Percentiles rank a stretch among this genome's conserved stretches.
phyloP scores from a whole-genome alignment of 2,888 invertebrate genomes.

The Xylota sylvarum region DNA sequence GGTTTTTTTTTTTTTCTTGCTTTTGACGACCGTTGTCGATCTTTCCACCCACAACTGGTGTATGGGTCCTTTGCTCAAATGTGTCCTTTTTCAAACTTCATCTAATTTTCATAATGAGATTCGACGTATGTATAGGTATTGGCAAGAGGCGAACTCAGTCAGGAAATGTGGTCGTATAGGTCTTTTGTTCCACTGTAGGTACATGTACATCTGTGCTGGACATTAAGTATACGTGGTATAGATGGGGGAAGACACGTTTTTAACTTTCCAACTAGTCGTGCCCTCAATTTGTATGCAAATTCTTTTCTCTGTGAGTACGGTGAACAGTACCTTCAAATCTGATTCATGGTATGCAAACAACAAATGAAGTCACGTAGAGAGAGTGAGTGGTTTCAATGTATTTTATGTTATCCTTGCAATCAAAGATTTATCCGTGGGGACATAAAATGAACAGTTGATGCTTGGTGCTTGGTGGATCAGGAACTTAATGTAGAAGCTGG shows the following conservation, averaged over 20 bases:
- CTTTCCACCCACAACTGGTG: neutral
- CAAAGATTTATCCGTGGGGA: neutral
- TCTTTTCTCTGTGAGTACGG: neutral
- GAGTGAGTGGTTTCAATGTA: neutral
- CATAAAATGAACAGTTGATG: neutral
- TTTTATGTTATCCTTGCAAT: neutral
- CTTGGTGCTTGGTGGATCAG: too few relatives aligned
- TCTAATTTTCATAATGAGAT: conserved; percentile 31
- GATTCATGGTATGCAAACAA: conserved; percentile 5
- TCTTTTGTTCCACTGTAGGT: neutral
- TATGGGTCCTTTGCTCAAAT: neutral
- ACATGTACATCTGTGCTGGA: neutral
- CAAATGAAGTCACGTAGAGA: conserved; percentile 23
- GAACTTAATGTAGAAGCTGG: too few relatives aligned
- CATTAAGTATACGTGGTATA: neutral
- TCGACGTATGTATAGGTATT: neutral
- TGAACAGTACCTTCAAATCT: neutral
- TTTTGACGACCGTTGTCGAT: conserved; percentile 4
- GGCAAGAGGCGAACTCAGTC: neutral
- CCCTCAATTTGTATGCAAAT: conserved; percentile 21
- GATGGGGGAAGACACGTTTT: neutral
- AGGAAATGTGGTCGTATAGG: neutral
- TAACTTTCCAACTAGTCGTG: neutral
- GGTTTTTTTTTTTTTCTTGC: neutral
- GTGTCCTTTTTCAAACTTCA: conserved; percentile 26